Evolutionary conservation across 2,888 invertebrate genomes (phyloP), one percentile per base, ranked within the genome.

Genomic region (Leucophenga maculata): DNA sequence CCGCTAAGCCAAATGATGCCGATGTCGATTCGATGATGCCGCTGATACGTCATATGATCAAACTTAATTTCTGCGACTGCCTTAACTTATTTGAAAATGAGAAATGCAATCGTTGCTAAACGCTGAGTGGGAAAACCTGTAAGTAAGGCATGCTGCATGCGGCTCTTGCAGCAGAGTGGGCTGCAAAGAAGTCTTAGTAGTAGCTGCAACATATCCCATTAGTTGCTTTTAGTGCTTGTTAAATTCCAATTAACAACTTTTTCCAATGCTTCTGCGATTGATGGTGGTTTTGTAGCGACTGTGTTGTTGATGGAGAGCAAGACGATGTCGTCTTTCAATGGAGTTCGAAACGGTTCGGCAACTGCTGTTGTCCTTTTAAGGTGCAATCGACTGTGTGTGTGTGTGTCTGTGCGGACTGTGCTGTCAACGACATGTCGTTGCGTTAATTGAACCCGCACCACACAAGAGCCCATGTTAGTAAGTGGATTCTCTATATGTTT

Each of bases 171-270:
- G n/a, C 39, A 32, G 59, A 60, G 39, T 39, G 39, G 39, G 39
- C 39, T 39, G 39, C 39, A 57, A 0, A 48, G 68, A 18, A 67
- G 69, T 11, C 22, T 3, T 22, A 57, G 69, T 62, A 46, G 59
- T 44, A 57, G 60, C 60, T 52, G n/a, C 62, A n/a, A 59, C 31
- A 65, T 14, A 70, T 74, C 74, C 84, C 80, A 84, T 84, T 84
- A 84, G 78, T 73, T 75, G 83, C 78, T 78, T 82, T 82, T 81
- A 77, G 79, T 78, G 79, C 84, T 84, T 84, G 82, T 85, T 83
- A 82, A 85, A 83, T 79, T 85, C 83, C 84, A 85, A 85, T 85
- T 84, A 85, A 82, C 84, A 83, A 85, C 77, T 82, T 80, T 83
- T 52, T 52, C 8, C 52, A 52, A 14, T 52, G 52, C 52, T 18